These are phyloP conservation scores for Panzeria rudis DNA, from an alignment of 2,888 invertebrate species.

Conservation along the genomic window DNA sequence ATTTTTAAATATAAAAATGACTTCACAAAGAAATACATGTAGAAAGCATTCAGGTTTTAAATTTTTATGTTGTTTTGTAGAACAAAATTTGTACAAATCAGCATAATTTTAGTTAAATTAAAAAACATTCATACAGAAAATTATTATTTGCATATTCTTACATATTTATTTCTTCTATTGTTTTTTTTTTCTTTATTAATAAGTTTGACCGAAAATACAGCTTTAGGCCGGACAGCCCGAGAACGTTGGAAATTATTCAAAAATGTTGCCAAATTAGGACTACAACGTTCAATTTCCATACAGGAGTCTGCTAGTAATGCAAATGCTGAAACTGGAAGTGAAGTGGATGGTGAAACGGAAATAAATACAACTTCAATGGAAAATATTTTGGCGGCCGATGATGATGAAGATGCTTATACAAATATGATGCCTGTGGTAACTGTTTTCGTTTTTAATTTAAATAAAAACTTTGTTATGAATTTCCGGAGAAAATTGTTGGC, in stretches of 20 bases:
- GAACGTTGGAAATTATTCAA: constrained; percentile 85
- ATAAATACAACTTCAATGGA: constrained; percentile 62
- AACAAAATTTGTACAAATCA: background rate
- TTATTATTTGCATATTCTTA: background rate
- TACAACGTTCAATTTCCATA: constrained; percentile 79
- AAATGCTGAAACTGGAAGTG: constrained; percentile 58
- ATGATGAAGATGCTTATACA: constrained; percentile 71
- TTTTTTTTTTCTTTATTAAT: background rate
- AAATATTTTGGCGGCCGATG: constrained; percentile 71
- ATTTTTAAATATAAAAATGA: background rate
- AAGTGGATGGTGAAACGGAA: constrained; percentile 62
- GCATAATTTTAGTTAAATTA: background rate
- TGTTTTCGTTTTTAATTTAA: constrained; percentile 26
- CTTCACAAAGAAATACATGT: background rate
- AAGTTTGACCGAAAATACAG: constrained; percentile 55
- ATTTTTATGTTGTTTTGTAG: background rate
- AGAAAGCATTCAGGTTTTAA: background rate
- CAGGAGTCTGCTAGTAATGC: constrained; percentile 60
- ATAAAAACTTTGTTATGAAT: no score
- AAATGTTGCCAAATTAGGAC: constrained; percentile 82
- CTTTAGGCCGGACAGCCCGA: constrained; percentile 82
- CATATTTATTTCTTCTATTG: background rate
- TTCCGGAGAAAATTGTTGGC: no score
- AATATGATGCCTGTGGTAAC: constrained; percentile 63
- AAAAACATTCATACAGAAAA: background rate